Evolutionary conservation across 2,113 vertebrate species (phyloP), one percentile per base, ranked within the genome.

Genomic region (Apus apus): DNA sequence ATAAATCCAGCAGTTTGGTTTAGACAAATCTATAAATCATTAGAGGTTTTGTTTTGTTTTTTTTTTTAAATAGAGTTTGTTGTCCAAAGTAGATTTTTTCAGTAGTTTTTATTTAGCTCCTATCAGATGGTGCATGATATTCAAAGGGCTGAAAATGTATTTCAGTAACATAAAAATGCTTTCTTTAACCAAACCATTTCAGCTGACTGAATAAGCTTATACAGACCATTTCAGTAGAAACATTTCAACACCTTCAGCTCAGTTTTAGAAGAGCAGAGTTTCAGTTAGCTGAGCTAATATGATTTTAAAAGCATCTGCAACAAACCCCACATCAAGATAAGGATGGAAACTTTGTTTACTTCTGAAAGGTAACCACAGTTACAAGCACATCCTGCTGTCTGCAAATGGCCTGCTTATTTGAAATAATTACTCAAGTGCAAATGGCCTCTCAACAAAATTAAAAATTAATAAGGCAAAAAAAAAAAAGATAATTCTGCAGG

Each of bases 61-160:
- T 27, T 80, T 77, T 27, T 30, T 46, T 25, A 60, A 77, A 87
- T 50, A 60, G 56, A 81, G 56, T 65, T 89, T 88, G 26, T 88
- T 96, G 65, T 84, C 85, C 57, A 88, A 86, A 1, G 2, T 16
- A 71, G 23, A 12, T 67, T 74, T 85, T 87, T 92, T 77, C 32
- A 68, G 20, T 76, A 91, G 36, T 83, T 91, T 94, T 87, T 94
- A 79, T 94, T 94, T 73, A 90, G 65, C 57, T 86, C n/a, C 45
- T 75, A 51, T 94, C 57, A 86, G 92, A 88, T 94, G 40, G 75
- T 84, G 68, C 72, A 74, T 50, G 29, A 90, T 64, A 90, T 32
- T 88, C 68, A 84, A 94, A 89, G 56, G 46, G 18, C 48, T 80
- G 67, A 73, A 82, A 91, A 62, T 2, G 4, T 36, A 8, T 90